phyloP scores from a whole-genome alignment of 35 echinoderm and acorn worm species.

The Strongylocentrotus purpuratus region DNA sequence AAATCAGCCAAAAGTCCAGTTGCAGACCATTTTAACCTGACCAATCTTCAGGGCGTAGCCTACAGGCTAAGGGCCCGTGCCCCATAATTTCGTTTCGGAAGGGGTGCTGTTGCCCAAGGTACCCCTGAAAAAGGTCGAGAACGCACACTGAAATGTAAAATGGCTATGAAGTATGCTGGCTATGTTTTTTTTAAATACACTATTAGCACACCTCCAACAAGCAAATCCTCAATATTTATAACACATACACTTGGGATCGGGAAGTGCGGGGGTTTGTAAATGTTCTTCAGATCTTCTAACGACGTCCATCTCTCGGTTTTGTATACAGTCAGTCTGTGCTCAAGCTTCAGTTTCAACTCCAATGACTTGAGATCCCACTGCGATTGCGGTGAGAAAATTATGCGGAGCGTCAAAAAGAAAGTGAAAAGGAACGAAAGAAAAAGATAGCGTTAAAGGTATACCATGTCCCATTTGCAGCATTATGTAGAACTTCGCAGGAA shows the following conservation, averaged over 20 bases:
- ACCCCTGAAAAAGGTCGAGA: neutral
- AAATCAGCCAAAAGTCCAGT: no score
- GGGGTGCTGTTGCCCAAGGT: neutral
- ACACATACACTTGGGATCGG: neutral
- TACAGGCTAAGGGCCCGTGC: neutral
- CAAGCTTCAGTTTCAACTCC: neutral
- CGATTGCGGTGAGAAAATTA: neutral
- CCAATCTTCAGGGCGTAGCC: no score
- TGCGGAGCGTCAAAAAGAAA: neutral
- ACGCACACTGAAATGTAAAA: neutral
- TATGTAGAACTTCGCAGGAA: no score
- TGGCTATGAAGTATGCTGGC: neutral
- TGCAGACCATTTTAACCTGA: no score
- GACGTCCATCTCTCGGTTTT: neutral
- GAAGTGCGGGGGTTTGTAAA: neutral
- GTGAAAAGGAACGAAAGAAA: no score
- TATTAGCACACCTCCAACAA: neutral
- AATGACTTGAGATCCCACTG: neutral
- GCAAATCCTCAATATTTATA: neutral
- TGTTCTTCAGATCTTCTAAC: neutral
- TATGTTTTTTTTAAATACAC: neutral
- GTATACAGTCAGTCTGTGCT: neutral
- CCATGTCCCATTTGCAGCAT: no score
- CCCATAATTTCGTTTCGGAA: neutral
- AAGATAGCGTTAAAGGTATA: no score